Evolutionary conservation across 2,888 invertebrate genomes (phyloP), one percentile per base, ranked within the genome.

Genomic region (Congeria kusceri): DNA sequence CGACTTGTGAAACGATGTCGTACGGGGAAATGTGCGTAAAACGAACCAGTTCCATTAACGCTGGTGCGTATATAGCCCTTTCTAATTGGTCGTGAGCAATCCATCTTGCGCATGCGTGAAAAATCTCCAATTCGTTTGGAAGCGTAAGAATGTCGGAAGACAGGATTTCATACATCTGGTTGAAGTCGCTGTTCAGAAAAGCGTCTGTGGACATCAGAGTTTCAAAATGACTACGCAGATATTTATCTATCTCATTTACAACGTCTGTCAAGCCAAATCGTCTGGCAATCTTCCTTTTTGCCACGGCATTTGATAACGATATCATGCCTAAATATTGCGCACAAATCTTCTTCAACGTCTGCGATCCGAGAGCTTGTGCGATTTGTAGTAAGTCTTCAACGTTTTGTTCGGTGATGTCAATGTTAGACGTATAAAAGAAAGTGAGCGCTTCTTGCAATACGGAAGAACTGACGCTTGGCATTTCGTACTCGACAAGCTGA

Each of bases 91-190:
- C 85, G 84, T 81, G 85, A 47, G 90, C 87, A 23, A 91, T 84
- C 91, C 91, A 91, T 28, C 75, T 67, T n/a, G 81, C 83, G 32
- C 85, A 87, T 29, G 89, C 89, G 65, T 78, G 78, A 71, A 89
- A 91, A 46, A 90, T 83, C 20, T 88, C 85, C 46, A 91, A 79
- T 49, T 90, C 91, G 57, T 73, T 82, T 18, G 66, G 64, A 7
- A 84, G 76, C 29, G 64, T 77, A 11, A 89, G 63, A 25, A 79
- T 68, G 67, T 89, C 88, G 20, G 87, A 85, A 0, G 84, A 83
- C 7, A 91, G 80, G 9, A 90, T 80, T 25, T 77, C 69, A 63
- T 79, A 75, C 1, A 90, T 73, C 13, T 80, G 70, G 7, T 85
- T 76, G 28, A 84, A 77, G 3, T 69, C 71, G 25, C 85, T 70